Base-by-base conservation (phyloP, 2,888 invertebrate species). In the Cataglyphis altisquamis region DNA sequence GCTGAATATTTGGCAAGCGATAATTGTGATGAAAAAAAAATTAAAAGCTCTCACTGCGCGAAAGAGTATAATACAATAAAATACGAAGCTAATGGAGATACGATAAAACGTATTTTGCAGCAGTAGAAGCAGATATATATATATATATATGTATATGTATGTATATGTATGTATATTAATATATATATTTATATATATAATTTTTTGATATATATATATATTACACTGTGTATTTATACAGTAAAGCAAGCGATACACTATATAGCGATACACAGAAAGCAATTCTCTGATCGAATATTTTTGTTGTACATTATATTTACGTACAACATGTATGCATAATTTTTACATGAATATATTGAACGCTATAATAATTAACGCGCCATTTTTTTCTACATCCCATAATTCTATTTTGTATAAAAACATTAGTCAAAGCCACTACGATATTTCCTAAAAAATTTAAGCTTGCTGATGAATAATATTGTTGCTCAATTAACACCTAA, bases 211-310 rank as follows among this genome's bases (percentile, higher is more conserved):
- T 29, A 78, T 21, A n/a, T 29, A 78, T 74, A 72, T 57, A 72
- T 75, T 60, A 52, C n/a, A 52, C 52, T 52, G n/a, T 52, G n/a
- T n/a, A n/a, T 52, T 52, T 52, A 52, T 60, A 73, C 57, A 52
- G n/a, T 6, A 77, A 88, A 88, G 88, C 88, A 88, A 88, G 90
- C 90, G 52, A 86, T 39, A 25, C 60, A 72, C 57, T 5, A 25
- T 5, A 25, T 57, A 21, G 57, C 57, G 57, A 57, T 60, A 3
- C 60, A 72, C 60, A 72, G 9, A 83, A 88, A 89, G 57, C 10
- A 25, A 72, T 12, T 72, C 41, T 41, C 18, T 29, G 21, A 72
- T 45, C 41, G 4, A 45, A 5, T 29, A 60, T n/a, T n/a, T 39
- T 57, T 32, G 5, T n/a, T 41, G 21, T 25, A 62, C 48, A 3